Percentiles rank a stretch among this genome's conserved stretches.
These are phyloP conservation scores for Hydrolagus colliei DNA, from an alignment of 2,797 vertebrate genomes.

Conservation along the genomic window DNA sequence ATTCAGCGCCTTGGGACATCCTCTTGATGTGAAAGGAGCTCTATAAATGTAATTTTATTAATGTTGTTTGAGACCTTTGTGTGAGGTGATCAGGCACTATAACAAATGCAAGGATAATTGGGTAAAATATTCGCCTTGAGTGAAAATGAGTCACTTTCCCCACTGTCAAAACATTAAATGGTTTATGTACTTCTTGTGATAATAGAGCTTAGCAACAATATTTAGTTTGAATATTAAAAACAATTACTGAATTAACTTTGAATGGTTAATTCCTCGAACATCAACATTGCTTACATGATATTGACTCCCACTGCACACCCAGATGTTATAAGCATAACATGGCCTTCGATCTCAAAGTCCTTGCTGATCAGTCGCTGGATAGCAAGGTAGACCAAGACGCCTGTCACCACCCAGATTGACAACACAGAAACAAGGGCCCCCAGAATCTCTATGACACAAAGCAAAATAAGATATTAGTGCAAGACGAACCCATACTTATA, in stretches of 20 bases:
- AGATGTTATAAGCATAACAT: conserved; percentile 83
- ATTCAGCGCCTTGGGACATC: too few species aligned
- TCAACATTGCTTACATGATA: conserved; percentile 65
- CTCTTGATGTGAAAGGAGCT: too few species aligned
- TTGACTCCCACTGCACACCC: conserved; percentile 81
- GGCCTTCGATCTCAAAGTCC: conserved; percentile 85
- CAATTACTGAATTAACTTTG: not conserved
- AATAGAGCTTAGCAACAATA: not conserved
- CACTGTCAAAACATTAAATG: not conserved
- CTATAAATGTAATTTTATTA: too few species aligned
- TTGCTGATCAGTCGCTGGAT: conserved; percentile 77
- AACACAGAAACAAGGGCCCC: conserved; percentile 82
- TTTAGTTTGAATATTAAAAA: not conserved
- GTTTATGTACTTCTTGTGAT: not conserved
- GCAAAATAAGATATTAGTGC: conserved; percentile 16
- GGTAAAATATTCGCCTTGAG: too few species aligned
- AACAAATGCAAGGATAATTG: too few species aligned
- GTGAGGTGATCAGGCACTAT: too few species aligned
- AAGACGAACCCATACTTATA: not conserved
- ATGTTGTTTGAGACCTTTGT: too few species aligned
- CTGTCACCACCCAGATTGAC: conserved; percentile 93
- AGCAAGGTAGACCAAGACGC: conserved; percentile 80
- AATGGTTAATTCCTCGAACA: not conserved
- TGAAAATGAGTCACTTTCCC: not conserved
- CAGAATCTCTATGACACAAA: conserved; percentile 68